Evolutionary conservation across 2,797 vertebrate genomes (phyloP).

Genomic region (Ataeniobius toweri): DNA sequence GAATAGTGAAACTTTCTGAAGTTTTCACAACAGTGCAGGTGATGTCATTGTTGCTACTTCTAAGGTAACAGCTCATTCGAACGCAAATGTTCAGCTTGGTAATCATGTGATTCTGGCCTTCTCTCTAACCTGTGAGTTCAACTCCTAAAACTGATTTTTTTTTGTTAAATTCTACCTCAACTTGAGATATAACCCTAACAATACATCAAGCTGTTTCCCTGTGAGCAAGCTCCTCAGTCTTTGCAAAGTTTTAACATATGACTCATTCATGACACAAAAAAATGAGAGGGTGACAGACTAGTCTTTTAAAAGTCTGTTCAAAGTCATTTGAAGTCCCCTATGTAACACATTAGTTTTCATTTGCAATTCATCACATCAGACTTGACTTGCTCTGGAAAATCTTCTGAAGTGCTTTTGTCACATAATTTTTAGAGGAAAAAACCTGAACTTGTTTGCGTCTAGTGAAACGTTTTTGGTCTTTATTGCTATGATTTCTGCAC

Average conservation of each 20-base stretch:
- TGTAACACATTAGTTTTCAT: not conserved
- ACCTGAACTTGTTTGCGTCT: not conserved
- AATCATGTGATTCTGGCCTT: not conserved
- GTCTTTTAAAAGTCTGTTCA: conserved; percentile 5
- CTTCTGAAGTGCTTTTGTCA: conserved; percentile 3
- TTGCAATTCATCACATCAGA: not conserved
- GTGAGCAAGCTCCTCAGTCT: not conserved
- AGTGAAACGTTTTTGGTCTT: not conserved
- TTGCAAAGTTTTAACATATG: not conserved
- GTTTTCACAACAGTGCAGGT: not conserved
- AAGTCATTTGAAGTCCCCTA: conserved; percentile 3
- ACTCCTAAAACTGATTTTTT: not conserved
- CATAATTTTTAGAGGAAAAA: not conserved
- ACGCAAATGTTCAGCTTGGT: not conserved
- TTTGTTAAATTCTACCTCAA: not conserved
- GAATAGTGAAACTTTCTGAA: conserved; percentile 2
- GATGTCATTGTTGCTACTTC: not conserved
- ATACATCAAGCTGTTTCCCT: not conserved
- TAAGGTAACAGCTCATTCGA: not conserved
- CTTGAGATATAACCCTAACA: not conserved
- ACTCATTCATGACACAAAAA: conserved; percentile 1
- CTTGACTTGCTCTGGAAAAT: not conserved
- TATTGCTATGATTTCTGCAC: not conserved
- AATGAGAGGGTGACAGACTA: not conserved
- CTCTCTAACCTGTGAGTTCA: not conserved